phyloP scores from a whole-genome alignment of 2,888 invertebrate genomes.

The Melipona bicolor region DNA sequence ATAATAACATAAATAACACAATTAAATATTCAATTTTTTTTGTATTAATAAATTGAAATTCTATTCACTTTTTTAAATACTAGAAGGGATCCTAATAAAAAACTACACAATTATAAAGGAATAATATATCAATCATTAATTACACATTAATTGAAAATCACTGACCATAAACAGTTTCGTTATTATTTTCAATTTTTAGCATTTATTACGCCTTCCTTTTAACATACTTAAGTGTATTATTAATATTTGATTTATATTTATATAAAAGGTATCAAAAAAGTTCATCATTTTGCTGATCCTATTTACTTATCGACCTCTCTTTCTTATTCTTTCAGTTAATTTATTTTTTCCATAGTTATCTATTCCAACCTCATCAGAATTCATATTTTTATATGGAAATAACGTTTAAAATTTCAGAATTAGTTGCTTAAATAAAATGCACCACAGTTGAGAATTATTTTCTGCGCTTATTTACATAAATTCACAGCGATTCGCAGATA shows the following conservation, averaged over 20 bases:
- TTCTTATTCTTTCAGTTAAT: not conserved
- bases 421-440: conserved; percentile 33
- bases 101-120: not conserved
- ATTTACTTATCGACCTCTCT: conserved; percentile 15
- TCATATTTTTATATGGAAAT: conserved; percentile 18
- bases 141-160: conserved; percentile 48
- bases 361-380: conserved; percentile 16
- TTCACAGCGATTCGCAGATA: conserved; percentile 13
- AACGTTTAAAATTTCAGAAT: not conserved
- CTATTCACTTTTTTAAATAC: not conserved
- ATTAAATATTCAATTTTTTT: not conserved
- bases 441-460: not conserved
- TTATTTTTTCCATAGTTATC: not conserved
- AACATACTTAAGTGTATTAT: conserved; percentile 74
- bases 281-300: conserved; percentile 46
- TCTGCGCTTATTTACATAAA: conserved; percentile 38
- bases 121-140: not conserved
- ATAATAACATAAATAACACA: not conserved
- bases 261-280: conserved; percentile 83
- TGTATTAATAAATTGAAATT: not conserved
- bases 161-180: conserved; percentile 40
- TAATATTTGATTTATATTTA: conserved; percentile 76
- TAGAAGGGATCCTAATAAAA: not conserved
- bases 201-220: conserved; percentile 76
- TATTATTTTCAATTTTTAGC: conserved; percentile 40